Conservation (phyloP, 2,113 vertebrate species). For the Willisornis vidua region DNA sequence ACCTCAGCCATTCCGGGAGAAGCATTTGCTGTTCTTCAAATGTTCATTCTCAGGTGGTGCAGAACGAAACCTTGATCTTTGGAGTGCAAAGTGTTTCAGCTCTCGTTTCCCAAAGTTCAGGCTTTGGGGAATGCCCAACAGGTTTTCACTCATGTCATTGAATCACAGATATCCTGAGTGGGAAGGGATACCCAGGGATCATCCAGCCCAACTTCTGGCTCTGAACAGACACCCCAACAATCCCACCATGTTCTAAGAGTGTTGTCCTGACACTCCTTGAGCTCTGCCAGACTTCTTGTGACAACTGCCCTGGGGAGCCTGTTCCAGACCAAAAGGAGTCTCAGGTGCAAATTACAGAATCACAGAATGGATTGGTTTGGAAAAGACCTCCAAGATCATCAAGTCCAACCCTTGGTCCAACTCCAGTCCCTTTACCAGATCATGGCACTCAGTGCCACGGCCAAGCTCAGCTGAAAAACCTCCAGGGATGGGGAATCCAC, state of each 20-base stretch:
- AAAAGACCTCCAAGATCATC: no score
- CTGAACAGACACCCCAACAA: not conserved
- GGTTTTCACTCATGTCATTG: not conserved
- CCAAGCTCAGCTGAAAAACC: no score
- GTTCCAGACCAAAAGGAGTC: not conserved
- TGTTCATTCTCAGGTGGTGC: not conserved
- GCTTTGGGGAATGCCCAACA: not conserved
- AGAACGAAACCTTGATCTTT: not conserved
- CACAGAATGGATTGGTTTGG: no score
- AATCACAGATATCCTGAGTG: not conserved
- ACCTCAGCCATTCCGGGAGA: not conserved
- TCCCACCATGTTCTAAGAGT: not conserved
- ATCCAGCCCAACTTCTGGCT: not conserved
- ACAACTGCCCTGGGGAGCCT: not conserved
- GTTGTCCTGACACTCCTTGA: not conserved
- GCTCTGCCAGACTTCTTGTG: not conserved
- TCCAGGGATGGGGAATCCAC: no score
- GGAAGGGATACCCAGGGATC: not conserved
- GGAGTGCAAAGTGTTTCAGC: not conserved
- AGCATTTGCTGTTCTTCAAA: slow-evolving; percentile 4
- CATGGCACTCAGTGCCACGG: no score
- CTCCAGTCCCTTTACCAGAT: no score
- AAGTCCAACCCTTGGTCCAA: no score
- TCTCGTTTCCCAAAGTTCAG: not conserved
- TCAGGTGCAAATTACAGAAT: not conserved